Base-by-base conservation (phyloP, 2,797 vertebrate genomes). In the Cetoscarus ocellatus region DNA sequence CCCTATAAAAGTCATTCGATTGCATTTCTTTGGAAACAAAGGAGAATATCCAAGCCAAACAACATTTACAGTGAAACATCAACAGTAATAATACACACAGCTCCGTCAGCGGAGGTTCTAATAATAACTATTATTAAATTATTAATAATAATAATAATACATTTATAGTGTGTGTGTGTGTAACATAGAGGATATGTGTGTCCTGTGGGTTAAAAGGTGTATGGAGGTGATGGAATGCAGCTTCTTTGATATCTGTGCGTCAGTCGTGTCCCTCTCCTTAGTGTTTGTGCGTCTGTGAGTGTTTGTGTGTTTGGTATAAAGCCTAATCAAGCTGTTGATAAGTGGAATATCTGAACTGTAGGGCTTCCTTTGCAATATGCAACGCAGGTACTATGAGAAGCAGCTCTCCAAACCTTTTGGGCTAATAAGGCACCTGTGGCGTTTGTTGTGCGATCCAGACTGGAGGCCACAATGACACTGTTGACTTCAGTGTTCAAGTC, bases 321-420 rank as follows among this genome's bases (percentile, higher is more conserved):
- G 90, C 90, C 91, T 90, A 92, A 91, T 93, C 90, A 92, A 93
- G 90, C 80, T 88, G 89, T 93, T 87, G 77, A 88, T 87, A 91
- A 88, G 88, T 92, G 87, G 85, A 92, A 92, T 85, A 89, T 92
- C 92, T 93, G 91, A 93, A 94, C 92, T 94, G 93, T 93, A 92
- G 93, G 93, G 94, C 94, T 95, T 95, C 94, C 94, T 94, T 95
- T 91, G 93, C 93, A 94, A 94, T 94, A 94, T 92, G 93, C 94
- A 95, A 91, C 91, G 79, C 94, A 94, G 94, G 93, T 95, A 94
- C 91, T 89, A 80, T 73, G 81, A 90, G 87, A 87, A 84, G 80
- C 91, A 90, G 91, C 88, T 91, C 85, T 88, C 82, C 81, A 81
- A 83, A 85, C 72, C 73, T 57, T 86, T 88, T 81, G 79, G 88